These are phyloP conservation scores for Octodonta nipae DNA, from an alignment of 2,888 invertebrate species.

Conservation along the genomic window DNA sequence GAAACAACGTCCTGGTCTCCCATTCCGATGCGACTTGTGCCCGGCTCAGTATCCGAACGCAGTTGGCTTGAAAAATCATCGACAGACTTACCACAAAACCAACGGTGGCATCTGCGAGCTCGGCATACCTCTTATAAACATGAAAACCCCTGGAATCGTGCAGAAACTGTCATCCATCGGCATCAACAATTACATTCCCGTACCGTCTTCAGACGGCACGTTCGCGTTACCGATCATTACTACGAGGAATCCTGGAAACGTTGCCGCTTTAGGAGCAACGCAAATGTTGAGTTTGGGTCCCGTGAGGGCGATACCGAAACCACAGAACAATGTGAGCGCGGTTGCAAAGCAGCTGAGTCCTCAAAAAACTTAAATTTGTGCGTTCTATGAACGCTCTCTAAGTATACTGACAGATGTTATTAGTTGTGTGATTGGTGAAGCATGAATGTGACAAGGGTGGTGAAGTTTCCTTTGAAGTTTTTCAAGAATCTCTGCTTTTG, in stretches of 20 bases:
- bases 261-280: constrained; percentile 51
- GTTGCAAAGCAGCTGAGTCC: constrained; percentile 12
- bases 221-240: constrained; percentile 55
- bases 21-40: constrained; percentile 55
- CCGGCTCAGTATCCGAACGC: constrained; percentile 59
- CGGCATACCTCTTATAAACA: constrained; percentile 59
- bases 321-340: constrained; percentile 13
- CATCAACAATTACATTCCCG: constrained; percentile 60
- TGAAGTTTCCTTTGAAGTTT: too few relatives aligned
- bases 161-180: constrained; percentile 52
- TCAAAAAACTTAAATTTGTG: constrained; percentile 11
- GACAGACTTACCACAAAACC: constrained; percentile 49
- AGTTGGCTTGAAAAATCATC: constrained; percentile 44
- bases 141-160: constrained; percentile 53
- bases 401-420: too few relatives aligned
- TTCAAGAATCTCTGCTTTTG: too few relatives aligned
- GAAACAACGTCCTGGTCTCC: constrained; percentile 29
- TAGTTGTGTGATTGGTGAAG: too few relatives aligned
- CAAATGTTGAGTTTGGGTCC: constrained; percentile 61
- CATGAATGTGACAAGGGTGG: too few relatives aligned
- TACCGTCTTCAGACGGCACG: constrained; percentile 42
- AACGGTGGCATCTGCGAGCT: constrained; percentile 45
- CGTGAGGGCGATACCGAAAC: constrained; percentile 35
- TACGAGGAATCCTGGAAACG: constrained; percentile 24
- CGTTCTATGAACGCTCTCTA: constrained; percentile 14